phyloP scores from a whole-genome alignment of 2,113 vertebrate genomes.

The Nothoprocta perdicaria region DNA sequence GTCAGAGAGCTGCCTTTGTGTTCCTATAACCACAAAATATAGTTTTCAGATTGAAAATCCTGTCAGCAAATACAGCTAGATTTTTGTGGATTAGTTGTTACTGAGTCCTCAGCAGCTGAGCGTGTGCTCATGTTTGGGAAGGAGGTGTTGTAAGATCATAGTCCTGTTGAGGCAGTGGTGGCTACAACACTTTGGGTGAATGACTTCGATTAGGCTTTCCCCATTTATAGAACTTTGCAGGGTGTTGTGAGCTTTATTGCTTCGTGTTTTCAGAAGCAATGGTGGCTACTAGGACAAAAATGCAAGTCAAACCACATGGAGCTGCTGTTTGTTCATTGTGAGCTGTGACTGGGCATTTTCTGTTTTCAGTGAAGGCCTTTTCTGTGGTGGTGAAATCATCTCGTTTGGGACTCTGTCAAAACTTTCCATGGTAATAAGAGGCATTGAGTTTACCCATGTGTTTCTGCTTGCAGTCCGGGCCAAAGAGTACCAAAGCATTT shows the following conservation, averaged over 20 bases:
- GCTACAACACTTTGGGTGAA: background rate
- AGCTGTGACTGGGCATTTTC: background rate
- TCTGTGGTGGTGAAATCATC: background rate
- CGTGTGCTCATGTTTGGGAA: background rate
- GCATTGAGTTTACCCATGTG: background rate
- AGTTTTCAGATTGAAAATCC: background rate
- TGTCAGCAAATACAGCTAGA: constrained; percentile 28
- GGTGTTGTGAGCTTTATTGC: background rate
- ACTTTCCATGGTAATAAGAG: background rate
- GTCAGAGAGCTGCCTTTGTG: constrained; percentile 30
- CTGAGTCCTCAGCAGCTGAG: background rate
- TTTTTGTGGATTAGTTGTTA: constrained; percentile 17
- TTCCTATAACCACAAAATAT: background rate
- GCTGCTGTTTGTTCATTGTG: background rate
- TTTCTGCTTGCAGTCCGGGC: background rate
- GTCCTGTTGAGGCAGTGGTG: background rate
- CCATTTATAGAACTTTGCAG: background rate
- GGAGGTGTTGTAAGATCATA: background rate
- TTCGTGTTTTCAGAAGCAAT: background rate
- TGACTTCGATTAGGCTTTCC: constrained; percentile 16
- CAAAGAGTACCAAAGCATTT: background rate
- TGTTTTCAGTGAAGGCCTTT: background rate
- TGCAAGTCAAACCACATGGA: background rate
- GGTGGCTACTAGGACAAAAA: background rate
- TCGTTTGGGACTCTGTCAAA: background rate